A percentile compares a stretch with the other conserved stretches of the same genome.
Conservation (phyloP, 1,140 invertebrate species). For the Drosophila micromelanica region DNA sequence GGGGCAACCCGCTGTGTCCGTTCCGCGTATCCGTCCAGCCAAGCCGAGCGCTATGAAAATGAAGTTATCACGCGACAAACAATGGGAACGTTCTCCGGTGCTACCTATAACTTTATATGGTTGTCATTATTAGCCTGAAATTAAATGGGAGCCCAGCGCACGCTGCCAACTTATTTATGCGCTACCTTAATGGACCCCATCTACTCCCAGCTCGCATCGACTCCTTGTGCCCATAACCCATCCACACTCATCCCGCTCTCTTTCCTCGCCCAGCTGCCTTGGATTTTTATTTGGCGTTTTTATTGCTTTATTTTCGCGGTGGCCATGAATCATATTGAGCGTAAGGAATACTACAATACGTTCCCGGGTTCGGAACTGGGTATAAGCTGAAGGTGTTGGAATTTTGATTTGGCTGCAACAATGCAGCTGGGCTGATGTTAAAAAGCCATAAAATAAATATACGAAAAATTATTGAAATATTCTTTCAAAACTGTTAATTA, state of each 20-base stretch:
- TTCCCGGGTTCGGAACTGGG: conserved; percentile 1
- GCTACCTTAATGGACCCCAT: conserved; percentile 77
- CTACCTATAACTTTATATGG: conserved; percentile 78
- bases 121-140: conserved; percentile 79
- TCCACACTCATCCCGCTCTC: neutral
- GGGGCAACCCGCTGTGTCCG: conserved; percentile 51
- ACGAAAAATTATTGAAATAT: no score
- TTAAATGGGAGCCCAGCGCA: conserved; percentile 55
- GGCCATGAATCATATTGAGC: conserved; percentile 54
- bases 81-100: conserved; percentile 42
- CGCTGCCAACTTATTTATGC: conserved; percentile 73
- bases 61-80: conserved; percentile 80
- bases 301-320: conserved; percentile 51
- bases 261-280: neutral
- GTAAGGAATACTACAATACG: conserved; percentile 18
- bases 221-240: neutral
- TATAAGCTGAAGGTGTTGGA: conserved; percentile 53
- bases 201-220: conserved; percentile 20
- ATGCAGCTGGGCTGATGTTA: conserved; percentile 7
- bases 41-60: conserved; percentile 43
- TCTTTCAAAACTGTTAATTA: no score
- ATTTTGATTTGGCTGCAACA: conserved; percentile 58
- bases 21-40: conserved; percentile 32
- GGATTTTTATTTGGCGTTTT: conserved; percentile 46
- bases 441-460: no score